Evolutionary conservation across 2,888 invertebrate species (phyloP), one percentile per base, ranked within the genome.

Genomic region (Dorcus hopei): DNA sequence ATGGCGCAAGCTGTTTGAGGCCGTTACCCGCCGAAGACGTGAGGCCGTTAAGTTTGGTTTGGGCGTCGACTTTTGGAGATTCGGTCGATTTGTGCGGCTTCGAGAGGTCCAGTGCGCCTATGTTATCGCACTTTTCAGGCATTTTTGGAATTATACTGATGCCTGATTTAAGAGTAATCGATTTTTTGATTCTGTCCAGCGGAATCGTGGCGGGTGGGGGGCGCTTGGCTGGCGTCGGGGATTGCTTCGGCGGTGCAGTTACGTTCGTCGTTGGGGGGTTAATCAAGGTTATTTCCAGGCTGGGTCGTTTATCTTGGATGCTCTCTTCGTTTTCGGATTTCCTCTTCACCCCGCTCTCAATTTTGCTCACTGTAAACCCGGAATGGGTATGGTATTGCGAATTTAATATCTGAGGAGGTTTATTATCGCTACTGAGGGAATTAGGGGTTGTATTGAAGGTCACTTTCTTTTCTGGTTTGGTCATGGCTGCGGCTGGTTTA

Each of bases 121-220:
- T 77, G 60, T 77, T 80, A 63, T 82, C 83, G 67, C 80, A 80
- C 43, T 71, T 71, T 16, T 75, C 74, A 9, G 71, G 66, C 23
- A 70, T 50, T 66, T 77, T 78, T 1, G 77, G 73, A 33, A 74
- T 73, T 42, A 74, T 74, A 57, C 73, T 75, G 16, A 77, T 65
- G 11, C 73, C 74, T 1, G 74, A 68, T 57, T 61, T 61, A 52
- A 73, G 71, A 38, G 71, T 41, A 57, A 70, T 74, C 6, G 71
- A 71, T 4, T 68, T 65, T 67, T 81, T 81, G 9, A 80, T 80
- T 61, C 80, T 77, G 38, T 81, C 80, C 64, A 83, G 64, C 1
- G 83, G 81, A 41, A 82, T 81, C 2, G 83, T 83, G 6, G 83
- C 80, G 19, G 83, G 83, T 58, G 81, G 80, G 3, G 83, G 80